Evolutionary conservation across 2,888 invertebrate genomes (phyloP).

Genomic region (Caenorhabditis sinica): DNA sequence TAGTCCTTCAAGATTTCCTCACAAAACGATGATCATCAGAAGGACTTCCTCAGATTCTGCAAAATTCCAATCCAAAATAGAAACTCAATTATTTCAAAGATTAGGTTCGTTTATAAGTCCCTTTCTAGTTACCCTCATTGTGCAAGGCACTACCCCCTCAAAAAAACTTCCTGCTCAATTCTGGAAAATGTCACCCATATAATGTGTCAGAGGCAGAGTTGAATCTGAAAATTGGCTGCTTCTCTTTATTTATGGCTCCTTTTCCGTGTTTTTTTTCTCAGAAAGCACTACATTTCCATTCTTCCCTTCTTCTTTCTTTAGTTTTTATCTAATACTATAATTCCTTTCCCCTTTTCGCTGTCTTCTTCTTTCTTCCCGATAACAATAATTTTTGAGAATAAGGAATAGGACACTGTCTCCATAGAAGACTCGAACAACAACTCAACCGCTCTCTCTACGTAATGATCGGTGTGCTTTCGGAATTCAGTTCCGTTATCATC

Average conservation of each 20-base stretch:
- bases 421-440: constrained; percentile 26
- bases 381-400: constrained; percentile 28
- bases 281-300: constrained; percentile 39
- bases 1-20: neutral
- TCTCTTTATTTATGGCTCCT: constrained; percentile 53
- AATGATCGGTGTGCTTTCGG: constrained; percentile 29
- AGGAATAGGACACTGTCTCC: constrained; percentile 33
- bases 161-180: constrained; percentile 34
- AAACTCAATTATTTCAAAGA: neutral
- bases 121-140: constrained; percentile 20
- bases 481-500: constrained; percentile 36
- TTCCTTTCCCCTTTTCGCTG: constrained; percentile 4
- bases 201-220: constrained; percentile 13
- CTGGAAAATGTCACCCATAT: constrained; percentile 27
- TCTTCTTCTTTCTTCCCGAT: neutral
- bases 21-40: neutral
- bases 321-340: constrained; percentile 28
- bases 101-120: constrained; percentile 15
- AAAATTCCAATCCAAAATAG: neutral
- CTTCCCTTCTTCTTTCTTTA: constrained; percentile 8
- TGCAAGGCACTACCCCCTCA: neutral
- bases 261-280: constrained; percentile 20
- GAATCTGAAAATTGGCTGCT: constrained; percentile 55
- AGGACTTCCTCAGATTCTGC: neutral
- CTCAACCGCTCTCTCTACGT: constrained; percentile 48